These are phyloP conservation scores for Andrena minutula DNA, from an alignment of 2,888 invertebrate species.

Conservation along the genomic window DNA sequence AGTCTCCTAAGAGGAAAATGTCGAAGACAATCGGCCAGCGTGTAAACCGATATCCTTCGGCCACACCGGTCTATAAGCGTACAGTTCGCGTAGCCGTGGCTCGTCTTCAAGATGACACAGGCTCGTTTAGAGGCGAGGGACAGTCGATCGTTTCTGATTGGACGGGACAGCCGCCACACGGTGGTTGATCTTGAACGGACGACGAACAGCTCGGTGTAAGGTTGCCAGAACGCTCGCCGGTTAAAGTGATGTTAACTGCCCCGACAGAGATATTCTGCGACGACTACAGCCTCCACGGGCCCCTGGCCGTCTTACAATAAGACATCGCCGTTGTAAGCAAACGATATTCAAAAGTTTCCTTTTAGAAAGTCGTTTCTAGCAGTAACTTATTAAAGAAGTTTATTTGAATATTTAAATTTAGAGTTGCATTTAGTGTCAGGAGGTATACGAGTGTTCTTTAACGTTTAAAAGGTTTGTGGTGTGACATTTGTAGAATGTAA, in stretches of 20 bases:
- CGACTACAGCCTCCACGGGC: slow-evolving; percentile 16
- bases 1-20: slow-evolving; percentile 57
- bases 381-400: too few species aligned
- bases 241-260: slow-evolving; percentile 79
- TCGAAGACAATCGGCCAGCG: slow-evolving; percentile 69
- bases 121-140: slow-evolving; percentile 47
- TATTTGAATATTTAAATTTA: too few species aligned
- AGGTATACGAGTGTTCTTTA: too few species aligned
- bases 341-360: neutral
- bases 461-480: too few species aligned
- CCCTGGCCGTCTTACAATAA: slow-evolving; percentile 14
- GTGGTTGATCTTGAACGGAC: slow-evolving; percentile 75
- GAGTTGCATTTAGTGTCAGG: too few species aligned
- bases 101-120: slow-evolving; percentile 54
- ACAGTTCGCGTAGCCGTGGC: slow-evolving; percentile 36
- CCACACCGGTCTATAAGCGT: slow-evolving; percentile 46
- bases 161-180: slow-evolving; percentile 80
- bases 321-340: neutral
- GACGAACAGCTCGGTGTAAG: slow-evolving; percentile 70
- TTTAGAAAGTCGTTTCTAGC: too few species aligned
- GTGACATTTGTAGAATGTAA: too few species aligned
- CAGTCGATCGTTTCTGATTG: slow-evolving; percentile 68
- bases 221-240: slow-evolving; percentile 76
- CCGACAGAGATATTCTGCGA: slow-evolving; percentile 73
- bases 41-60: slow-evolving; percentile 72